A percentile compares a stretch with the other conserved stretches of the same genome.
phyloP scores from a whole-genome alignment of 2,888 invertebrate genomes.

The Bruchidius siliquastri region DNA sequence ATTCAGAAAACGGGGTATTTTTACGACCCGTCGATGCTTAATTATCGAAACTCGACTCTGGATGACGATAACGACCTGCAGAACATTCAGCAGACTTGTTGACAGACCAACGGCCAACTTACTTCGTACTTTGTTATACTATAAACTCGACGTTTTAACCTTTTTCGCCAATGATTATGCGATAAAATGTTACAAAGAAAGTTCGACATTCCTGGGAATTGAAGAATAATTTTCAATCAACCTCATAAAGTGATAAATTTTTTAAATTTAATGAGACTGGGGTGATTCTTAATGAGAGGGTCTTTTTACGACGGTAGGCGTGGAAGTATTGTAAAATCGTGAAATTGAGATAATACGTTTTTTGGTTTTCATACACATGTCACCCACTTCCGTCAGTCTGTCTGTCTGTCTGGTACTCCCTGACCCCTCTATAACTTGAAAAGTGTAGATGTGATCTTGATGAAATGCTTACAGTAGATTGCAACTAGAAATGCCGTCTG shows the following conservation, averaged over 20 bases:
- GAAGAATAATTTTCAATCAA: background rate
- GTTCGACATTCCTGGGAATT: background rate
- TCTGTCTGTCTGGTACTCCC: too few species aligned
- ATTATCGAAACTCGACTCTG: background rate
- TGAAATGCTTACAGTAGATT: too few species aligned
- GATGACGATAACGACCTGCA: background rate
- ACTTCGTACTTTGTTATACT: background rate
- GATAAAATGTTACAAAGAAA: background rate
- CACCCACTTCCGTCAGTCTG: too few species aligned
- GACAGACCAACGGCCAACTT: background rate
- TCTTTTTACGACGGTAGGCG: too few species aligned
- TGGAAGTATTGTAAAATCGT: too few species aligned
- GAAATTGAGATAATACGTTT: too few species aligned
- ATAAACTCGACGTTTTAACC: background rate
- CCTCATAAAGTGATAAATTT: background rate
- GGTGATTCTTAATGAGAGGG: too few species aligned
- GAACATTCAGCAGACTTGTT: background rate
- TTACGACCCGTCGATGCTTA: background rate
- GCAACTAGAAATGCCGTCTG: too few species aligned
- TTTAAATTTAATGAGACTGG: too few species aligned
- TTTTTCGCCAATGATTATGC: background rate
- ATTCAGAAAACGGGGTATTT: background rate
- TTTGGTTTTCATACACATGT: too few species aligned
- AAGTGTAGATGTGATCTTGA: too few species aligned
- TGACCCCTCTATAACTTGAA: too few species aligned